Evolutionary conservation across 2,888 invertebrate genomes (phyloP).

Genomic region (Branchipolynoe longqiensis): DNA sequence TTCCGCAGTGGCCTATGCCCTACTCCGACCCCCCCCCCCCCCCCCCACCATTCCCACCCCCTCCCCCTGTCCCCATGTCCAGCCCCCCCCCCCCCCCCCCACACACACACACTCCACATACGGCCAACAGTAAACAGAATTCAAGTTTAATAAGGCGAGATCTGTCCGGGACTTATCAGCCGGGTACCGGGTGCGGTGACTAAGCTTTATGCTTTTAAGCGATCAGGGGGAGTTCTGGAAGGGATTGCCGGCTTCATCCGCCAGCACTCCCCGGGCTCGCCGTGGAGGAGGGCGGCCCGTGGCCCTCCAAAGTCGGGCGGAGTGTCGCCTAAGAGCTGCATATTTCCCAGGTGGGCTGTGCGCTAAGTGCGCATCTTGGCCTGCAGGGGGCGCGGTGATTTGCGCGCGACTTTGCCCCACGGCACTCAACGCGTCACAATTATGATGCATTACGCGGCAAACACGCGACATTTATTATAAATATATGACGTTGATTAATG

Average conservation of each 20-base stretch:
- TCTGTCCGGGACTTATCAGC: constrained; percentile 31
- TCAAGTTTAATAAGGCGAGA: constrained; percentile 48
- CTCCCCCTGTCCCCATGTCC: neutral
- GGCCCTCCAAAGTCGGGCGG: constrained; percentile 30
- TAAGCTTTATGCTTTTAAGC: constrained; percentile 57
- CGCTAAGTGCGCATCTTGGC: constrained; percentile 31
- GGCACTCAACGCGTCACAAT: constrained; percentile 30
- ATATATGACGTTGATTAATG: constrained; percentile 46
- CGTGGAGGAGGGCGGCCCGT: constrained; percentile 17
- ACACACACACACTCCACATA: neutral
- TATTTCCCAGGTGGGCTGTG: constrained; percentile 35
- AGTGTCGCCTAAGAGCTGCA: constrained; percentile 31
- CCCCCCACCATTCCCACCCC: neutral
- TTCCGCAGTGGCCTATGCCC: neutral
- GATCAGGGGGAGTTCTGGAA: constrained; percentile 13
- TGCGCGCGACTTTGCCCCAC: neutral
- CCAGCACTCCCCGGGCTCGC: neutral
- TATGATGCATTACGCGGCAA: constrained; percentile 25
- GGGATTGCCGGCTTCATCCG: neutral
- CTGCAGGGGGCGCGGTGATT: neutral
- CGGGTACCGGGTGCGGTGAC: neutral
- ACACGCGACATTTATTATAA: neutral
- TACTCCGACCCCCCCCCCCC: neutral
- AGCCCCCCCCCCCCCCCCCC: neutral
- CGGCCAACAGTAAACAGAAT: constrained; percentile 46